Percentiles rank a stretch among this genome's conserved stretches.
These are phyloP conservation scores for Uria aalge DNA, from an alignment of 2,113 vertebrate species.

Conservation along the genomic window DNA sequence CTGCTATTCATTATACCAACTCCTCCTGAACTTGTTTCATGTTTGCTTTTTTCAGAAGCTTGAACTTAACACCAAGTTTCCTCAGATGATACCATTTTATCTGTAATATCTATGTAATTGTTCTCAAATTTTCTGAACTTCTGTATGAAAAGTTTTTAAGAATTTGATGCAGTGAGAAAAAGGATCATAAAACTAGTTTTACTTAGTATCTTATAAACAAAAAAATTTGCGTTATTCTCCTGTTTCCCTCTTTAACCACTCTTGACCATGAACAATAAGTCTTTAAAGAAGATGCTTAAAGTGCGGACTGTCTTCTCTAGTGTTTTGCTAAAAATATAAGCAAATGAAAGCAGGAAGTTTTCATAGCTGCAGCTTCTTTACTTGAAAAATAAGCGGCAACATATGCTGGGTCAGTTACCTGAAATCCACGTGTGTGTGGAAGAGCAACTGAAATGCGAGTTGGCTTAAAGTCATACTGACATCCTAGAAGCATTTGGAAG, in stretches of 20 bases:
- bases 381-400: neutral
- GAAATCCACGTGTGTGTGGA: neutral
- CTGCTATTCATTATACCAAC: neutral
- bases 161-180: neutral
- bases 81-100: neutral
- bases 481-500: neutral
- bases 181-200: neutral
- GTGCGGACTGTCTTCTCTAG: neutral
- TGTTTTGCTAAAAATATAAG: neutral
- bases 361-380: neutral
- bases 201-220: neutral
- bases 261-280: neutral
- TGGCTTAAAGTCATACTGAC: neutral
- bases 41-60: neutral
- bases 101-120: neutral
- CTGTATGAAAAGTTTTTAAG: neutral
- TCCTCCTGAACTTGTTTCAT: neutral
- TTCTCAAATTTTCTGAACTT: neutral
- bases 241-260: neutral
- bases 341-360: neutral
- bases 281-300: neutral
- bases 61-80: neutral
- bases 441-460: neutral
- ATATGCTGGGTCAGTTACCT: neutral
- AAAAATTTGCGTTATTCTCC: fast-evolving